These are phyloP conservation scores for Phylloscopus whistleri DNA, from an alignment of 2,113 vertebrate genomes.

Conservation along the genomic window DNA sequence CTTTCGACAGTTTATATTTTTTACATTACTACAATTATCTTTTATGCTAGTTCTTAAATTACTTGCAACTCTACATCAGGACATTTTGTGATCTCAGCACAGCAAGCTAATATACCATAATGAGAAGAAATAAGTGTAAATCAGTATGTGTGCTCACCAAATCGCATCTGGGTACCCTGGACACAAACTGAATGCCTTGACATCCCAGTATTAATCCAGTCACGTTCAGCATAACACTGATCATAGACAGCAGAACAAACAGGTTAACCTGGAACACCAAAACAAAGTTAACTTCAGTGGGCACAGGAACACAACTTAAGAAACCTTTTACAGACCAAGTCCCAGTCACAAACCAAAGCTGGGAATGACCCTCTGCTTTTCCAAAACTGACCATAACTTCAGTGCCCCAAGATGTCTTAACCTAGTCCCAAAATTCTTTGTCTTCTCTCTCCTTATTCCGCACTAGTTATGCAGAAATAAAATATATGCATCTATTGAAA, in stretches of 20 bases:
- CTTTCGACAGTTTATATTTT: background rate
- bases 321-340: background rate
- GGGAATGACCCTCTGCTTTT: background rate
- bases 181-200: constrained; percentile 83
- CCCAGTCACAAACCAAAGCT: background rate
- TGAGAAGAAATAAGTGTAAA: rapidly evolving
- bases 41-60: background rate
- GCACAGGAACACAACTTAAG: background rate
- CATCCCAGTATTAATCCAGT: constrained; percentile 83
- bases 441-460: background rate
- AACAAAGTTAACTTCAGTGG: background rate
- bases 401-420: background rate
- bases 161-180: constrained; percentile 79
- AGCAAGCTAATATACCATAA: background rate
- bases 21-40: background rate
- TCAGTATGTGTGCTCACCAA: constrained; percentile 72
- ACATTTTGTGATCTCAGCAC: background rate
- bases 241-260: constrained; percentile 82
- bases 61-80: background rate
- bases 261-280: constrained; percentile 80
- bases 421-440: background rate
- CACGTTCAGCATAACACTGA: constrained; percentile 84
- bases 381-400: background rate
- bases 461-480: background rate
- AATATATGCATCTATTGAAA: background rate